Evolutionary conservation across 2,113 vertebrate genomes (phyloP).

Genomic region (human): DNA sequence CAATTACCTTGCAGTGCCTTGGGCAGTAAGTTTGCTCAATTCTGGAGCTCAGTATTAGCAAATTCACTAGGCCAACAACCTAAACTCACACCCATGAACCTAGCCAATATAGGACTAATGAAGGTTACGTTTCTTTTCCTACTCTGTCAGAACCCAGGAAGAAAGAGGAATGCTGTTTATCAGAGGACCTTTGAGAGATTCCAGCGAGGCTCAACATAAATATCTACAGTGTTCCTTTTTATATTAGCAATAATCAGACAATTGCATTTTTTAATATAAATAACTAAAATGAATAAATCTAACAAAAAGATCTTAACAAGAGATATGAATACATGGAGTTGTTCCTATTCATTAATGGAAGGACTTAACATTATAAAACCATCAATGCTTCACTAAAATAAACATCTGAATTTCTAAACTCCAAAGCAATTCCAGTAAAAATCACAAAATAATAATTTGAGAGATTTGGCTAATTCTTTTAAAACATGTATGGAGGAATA

Average conservation of each 20-base stretch:
- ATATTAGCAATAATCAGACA: background rate
- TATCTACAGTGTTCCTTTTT: background rate
- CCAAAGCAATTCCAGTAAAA: background rate
- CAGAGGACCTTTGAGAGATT: background rate
- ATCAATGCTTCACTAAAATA: background rate
- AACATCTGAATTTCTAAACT: background rate
- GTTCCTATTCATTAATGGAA: background rate
- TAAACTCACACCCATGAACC: background rate
- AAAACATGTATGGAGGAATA: background rate
- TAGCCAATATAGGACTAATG: background rate
- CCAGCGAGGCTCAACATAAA: background rate
- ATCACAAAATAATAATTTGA: background rate
- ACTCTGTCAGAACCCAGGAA: background rate
- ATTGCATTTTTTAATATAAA: background rate
- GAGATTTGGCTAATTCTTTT: background rate
- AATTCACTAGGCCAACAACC: background rate
- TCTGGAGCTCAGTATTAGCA: background rate
- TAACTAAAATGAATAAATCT: background rate
- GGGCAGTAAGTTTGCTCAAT: background rate
- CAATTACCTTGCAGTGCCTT: background rate
- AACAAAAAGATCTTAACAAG: background rate
- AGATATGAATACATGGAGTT: background rate
- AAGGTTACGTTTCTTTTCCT: background rate
- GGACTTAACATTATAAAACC: background rate
- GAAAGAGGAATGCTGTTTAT: background rate